Evolutionary conservation across 2,888 invertebrate species (phyloP).

Genomic region (Charanyca ferruginea): DNA sequence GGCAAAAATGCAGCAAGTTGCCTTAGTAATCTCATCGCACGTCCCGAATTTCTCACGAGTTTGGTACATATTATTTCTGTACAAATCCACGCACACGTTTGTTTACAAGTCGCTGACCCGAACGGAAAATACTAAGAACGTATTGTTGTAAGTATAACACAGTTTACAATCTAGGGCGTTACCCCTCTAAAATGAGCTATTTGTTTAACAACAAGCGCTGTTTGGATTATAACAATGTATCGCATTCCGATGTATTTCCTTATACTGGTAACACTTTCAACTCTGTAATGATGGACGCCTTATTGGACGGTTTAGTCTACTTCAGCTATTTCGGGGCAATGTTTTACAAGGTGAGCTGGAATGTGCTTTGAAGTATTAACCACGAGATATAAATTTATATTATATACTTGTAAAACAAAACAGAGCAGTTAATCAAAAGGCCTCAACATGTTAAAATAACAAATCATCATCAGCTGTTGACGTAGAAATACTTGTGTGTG

Average conservation of each 20-base stretch:
- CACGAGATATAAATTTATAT: slow-evolving; percentile 29
- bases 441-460: slow-evolving; percentile 11
- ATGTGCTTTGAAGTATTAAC: slow-evolving; percentile 58
- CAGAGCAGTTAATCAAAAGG: slow-evolving; percentile 35
- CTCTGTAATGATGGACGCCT: slow-evolving; percentile 51
- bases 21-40: slow-evolving; percentile 50
- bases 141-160: slow-evolving; percentile 82
- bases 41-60: slow-evolving; percentile 63
- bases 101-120: slow-evolving; percentile 87
- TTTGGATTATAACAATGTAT: slow-evolving; percentile 82
- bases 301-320: slow-evolving; percentile 59
- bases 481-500: slow-evolving; percentile 14
- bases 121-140: slow-evolving; percentile 81
- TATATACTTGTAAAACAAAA: slow-evolving; percentile 28
- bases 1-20: slow-evolving; percentile 47
- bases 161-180: slow-evolving; percentile 88
- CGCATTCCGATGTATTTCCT: slow-evolving; percentile 73
- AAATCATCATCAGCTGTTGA: slow-evolving; percentile 23
- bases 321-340: slow-evolving; percentile 58
- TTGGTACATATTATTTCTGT: slow-evolving; percentile 67
- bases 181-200: slow-evolving; percentile 85
- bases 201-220: slow-evolving; percentile 84
- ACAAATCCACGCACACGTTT: slow-evolving; percentile 75
- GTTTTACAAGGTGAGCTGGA: slow-evolving; percentile 60
- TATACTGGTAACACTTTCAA: slow-evolving; percentile 51